A percentile compares a stretch with the other conserved stretches of the same genome.
phyloP scores from a whole-genome alignment of 2,797 vertebrate genomes.

The Acanthurus lineatus region DNA sequence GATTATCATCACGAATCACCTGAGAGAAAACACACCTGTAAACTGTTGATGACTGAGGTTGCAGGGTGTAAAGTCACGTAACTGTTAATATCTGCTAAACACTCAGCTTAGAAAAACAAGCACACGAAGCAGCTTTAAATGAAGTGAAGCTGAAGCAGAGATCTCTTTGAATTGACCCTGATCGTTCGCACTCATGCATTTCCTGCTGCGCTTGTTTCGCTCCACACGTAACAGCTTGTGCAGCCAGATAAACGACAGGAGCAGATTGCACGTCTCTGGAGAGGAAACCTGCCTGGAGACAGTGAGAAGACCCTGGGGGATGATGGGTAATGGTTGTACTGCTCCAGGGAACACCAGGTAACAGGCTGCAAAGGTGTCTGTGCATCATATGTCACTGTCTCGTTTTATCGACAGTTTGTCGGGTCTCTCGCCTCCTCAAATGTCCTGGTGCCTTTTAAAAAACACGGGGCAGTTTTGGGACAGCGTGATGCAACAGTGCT shows the following conservation, averaged over 20 bases:
- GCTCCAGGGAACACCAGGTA: not conserved
- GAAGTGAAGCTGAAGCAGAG: not conserved
- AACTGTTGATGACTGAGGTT: constrained; percentile 7
- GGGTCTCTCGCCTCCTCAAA: not conserved
- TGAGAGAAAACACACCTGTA: not conserved
- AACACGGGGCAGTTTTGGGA: too few species aligned
- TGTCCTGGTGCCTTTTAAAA: too few species aligned
- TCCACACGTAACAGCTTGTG: not conserved
- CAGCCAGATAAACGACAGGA: constrained; percentile 9
- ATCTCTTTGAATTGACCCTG: not conserved
- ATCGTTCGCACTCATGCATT: not conserved
- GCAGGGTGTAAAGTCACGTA: constrained; percentile 2
- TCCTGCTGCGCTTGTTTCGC: constrained; percentile 5
- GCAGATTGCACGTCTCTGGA: not conserved
- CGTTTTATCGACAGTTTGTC: too few species aligned
- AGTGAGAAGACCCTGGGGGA: not conserved
- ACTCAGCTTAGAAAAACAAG: too few species aligned
- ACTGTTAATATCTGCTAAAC: not conserved
- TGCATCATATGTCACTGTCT: not conserved
- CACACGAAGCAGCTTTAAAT: too few species aligned
- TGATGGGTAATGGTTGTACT: constrained; percentile 11
- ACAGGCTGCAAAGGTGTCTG: not conserved
- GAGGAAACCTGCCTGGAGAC: constrained; percentile 2
- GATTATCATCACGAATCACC: not conserved
- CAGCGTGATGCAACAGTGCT: too few species aligned